Percentiles rank a stretch among this genome's conserved stretches.
Evolutionary conservation across 2,888 invertebrate species (phyloP).

Genomic region (Orgyia antiqua): DNA sequence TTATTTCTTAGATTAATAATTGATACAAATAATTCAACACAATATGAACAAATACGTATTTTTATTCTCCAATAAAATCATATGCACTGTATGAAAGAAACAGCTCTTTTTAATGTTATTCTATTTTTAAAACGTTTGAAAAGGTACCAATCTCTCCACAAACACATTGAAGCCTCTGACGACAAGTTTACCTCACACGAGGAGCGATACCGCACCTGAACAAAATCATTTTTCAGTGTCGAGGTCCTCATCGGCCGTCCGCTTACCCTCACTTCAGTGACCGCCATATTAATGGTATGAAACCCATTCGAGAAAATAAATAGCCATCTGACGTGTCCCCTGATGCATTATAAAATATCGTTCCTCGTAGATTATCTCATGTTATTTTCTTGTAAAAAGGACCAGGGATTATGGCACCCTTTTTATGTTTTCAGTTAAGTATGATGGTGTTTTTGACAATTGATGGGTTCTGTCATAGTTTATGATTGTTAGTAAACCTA

Average conservation of each 20-base stretch:
- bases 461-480: too few relatives aligned
- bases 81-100: too few relatives aligned
- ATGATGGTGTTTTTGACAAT: conserved; percentile 23
- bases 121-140: too few relatives aligned
- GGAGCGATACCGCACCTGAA: conserved; percentile 32
- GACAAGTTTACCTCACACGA: conserved; percentile 10
- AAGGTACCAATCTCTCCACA: too few relatives aligned
- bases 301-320: conserved; percentile 62
- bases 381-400: conserved; percentile 43
- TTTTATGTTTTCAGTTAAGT: conserved; percentile 15
- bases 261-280: conserved; percentile 52
- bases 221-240: conserved; percentile 64
- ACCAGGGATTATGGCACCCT: conserved; percentile 24
- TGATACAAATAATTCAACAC: too few relatives aligned
- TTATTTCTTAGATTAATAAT: too few relatives aligned
- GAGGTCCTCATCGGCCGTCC: conserved; percentile 50
- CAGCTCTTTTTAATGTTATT: too few relatives aligned
- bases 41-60: too few relatives aligned
- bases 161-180: too few relatives aligned
- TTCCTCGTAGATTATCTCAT: conserved; percentile 45
- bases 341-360: conserved; percentile 71
- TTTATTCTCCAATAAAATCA: too few relatives aligned
- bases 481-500: too few relatives aligned
- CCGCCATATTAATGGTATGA: conserved; percentile 65
- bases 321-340: conserved; percentile 61